phyloP scores from a whole-genome alignment of 1,140 invertebrate genomes.

The Hetaerina americana region DNA sequence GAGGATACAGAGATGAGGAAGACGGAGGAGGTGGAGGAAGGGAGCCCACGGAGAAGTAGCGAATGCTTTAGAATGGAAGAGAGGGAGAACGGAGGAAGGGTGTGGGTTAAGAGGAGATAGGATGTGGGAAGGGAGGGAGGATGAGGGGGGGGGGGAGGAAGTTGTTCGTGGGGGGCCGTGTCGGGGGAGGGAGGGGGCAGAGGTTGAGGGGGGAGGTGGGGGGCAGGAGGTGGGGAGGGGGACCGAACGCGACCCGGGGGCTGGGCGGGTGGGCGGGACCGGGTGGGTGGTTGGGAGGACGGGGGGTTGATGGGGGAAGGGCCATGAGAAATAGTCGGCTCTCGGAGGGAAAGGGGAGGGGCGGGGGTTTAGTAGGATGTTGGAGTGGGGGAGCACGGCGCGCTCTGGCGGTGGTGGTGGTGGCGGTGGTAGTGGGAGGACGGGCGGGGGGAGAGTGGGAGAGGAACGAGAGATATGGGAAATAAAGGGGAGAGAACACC shows the following conservation, averaged over 20 bases:
- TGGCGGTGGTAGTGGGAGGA: neutral
- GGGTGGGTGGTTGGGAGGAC: neutral
- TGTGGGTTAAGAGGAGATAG: neutral
- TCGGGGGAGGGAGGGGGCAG: too few relatives aligned
- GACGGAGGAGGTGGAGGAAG: neutral
- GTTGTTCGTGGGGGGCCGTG: neutral
- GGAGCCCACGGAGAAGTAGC: neutral
- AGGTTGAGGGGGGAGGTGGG: too few relatives aligned
- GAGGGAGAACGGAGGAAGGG: neutral
- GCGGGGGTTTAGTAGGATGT: too few relatives aligned
- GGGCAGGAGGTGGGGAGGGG: neutral
- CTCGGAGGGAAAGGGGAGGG: too few relatives aligned
- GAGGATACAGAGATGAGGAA: neutral
- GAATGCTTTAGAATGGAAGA: neutral
- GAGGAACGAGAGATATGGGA: neutral
- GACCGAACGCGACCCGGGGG: neutral
- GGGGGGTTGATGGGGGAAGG: neutral
- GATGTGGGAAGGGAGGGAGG: neutral
- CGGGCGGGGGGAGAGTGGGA: neutral
- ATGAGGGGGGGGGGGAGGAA: neutral
- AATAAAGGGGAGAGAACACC: neutral
- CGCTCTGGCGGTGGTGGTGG: neutral
- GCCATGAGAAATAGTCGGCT: neutral
- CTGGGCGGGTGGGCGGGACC: neutral
- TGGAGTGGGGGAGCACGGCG: too few relatives aligned